phyloP scores from a whole-genome alignment of 1,140 invertebrate genomes.

The Pseudomyrmex flavicornis region DNA sequence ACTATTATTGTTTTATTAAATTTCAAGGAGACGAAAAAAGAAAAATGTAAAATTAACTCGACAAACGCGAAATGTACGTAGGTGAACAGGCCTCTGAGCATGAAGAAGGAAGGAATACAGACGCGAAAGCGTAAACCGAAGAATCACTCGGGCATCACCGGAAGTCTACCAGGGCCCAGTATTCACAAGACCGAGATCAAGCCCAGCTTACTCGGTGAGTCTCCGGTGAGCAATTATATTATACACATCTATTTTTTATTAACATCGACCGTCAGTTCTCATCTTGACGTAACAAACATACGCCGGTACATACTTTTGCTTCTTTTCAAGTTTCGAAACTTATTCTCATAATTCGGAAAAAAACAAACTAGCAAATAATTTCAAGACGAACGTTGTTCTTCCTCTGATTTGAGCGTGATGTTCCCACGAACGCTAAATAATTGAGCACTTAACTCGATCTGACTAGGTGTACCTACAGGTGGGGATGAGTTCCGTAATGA shows the following conservation, averaged over 20 bases:
- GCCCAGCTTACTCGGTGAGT: constrained; percentile 84
- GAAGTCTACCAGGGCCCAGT: constrained; percentile 74
- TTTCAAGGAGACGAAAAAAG: neutral
- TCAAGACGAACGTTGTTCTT: neutral
- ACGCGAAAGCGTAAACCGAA: constrained; percentile 96
- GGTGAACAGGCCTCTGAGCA: constrained; percentile 95
- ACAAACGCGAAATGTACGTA: constrained; percentile 74
- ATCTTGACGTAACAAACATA: neutral
- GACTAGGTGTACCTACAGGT: constrained; percentile 64
- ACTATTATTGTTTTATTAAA: too few species aligned
- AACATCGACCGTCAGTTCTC: constrained; percentile 1
- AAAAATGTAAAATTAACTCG: neutral
- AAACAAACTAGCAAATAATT: neutral
- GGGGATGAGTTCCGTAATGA: neutral
- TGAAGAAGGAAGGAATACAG: constrained; percentile 98
- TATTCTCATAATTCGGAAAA: neutral
- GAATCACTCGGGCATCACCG: constrained; percentile 79
- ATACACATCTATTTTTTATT: constrained; percentile 53
- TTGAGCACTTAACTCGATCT: neutral
- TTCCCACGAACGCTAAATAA: neutral
- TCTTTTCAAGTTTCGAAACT: neutral
- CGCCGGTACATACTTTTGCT: neutral
- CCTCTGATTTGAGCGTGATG: neutral
- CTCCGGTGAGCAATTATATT: constrained; percentile 79
- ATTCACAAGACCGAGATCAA: constrained; percentile 83